Percentiles rank a stretch among this genome's conserved stretches.
Evolutionary conservation across 2,797 vertebrate genomes (phyloP).

Genomic region (Bradypodion pumilum): DNA sequence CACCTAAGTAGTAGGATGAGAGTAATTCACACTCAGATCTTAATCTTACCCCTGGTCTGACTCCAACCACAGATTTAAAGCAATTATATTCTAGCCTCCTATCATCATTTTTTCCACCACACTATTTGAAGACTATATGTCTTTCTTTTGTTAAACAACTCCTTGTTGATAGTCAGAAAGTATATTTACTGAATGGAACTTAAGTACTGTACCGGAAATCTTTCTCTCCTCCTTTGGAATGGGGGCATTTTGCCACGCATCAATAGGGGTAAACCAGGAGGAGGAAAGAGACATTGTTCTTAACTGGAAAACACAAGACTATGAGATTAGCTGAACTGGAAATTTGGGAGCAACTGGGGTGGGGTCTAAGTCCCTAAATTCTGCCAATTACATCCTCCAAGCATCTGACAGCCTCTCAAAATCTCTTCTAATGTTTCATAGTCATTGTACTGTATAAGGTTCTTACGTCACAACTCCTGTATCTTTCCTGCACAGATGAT

Average conservation of each 20-base stretch:
- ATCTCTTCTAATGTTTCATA: no score
- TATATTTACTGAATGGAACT: background rate
- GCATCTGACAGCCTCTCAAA: no score
- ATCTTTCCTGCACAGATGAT: background rate
- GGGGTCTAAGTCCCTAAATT: no score
- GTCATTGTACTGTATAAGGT: no score
- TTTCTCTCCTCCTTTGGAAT: background rate
- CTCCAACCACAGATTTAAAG: background rate
- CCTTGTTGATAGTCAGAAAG: background rate
- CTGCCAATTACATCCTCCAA: no score
- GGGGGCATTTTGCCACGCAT: background rate
- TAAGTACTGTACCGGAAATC: background rate
- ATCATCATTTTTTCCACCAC: background rate
- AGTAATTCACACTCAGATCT: background rate
- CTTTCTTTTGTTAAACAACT: background rate
- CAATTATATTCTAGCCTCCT: background rate
- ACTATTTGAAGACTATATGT: background rate
- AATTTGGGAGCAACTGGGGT: background rate
- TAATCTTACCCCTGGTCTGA: background rate
- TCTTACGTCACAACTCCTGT: background rate
- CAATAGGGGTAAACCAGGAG: background rate
- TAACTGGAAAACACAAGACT: background rate
- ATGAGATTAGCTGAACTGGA: background rate
- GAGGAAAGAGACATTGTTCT: background rate
- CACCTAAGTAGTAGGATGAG: conserved; percentile 77